These are phyloP conservation scores for Diaperis boleti DNA, from an alignment of 2,888 invertebrate genomes.

Conservation along the genomic window DNA sequence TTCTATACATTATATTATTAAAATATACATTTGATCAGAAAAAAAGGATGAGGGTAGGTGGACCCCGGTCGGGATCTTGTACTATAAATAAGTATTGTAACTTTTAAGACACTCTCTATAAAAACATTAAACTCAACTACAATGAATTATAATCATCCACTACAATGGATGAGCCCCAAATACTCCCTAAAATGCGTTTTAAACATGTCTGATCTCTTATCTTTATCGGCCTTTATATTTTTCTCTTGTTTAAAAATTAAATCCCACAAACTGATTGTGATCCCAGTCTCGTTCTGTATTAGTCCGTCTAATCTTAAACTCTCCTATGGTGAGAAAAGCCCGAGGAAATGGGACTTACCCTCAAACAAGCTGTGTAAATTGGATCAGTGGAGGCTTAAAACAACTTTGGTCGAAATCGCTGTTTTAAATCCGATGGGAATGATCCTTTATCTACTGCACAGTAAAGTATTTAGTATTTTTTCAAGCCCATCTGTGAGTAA, in stretches of 20 bases:
- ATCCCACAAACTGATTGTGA: neutral
- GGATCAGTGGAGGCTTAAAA: conserved; percentile 30
- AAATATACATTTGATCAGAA: too few species aligned
- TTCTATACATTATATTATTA: too few species aligned
- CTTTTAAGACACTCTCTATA: too few species aligned
- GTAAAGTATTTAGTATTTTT: conserved; percentile 27
- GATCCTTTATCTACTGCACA: conserved; percentile 27
- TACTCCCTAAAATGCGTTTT: too few species aligned
- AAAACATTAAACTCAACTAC: too few species aligned
- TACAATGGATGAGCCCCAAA: too few species aligned
- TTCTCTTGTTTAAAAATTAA: conserved; percentile 3
- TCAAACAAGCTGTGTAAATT: conserved; percentile 31
- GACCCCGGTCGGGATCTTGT: too few species aligned
- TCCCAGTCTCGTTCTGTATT: conserved; percentile 5
- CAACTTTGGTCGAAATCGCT: conserved; percentile 28
- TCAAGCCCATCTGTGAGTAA: conserved; percentile 8
- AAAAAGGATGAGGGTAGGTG: too few species aligned
- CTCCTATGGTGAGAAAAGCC: conserved; percentile 19
- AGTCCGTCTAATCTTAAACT: conserved; percentile 19
- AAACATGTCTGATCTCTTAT: too few species aligned
- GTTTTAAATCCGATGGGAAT: conserved; percentile 32
- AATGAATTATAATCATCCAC: too few species aligned
- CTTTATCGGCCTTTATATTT: too few species aligned
- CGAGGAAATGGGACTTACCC: conserved; percentile 29
- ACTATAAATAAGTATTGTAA: too few species aligned